Conservation (phyloP, 2,797 vertebrate species). For the Dromococcyx pavoninus region DNA sequence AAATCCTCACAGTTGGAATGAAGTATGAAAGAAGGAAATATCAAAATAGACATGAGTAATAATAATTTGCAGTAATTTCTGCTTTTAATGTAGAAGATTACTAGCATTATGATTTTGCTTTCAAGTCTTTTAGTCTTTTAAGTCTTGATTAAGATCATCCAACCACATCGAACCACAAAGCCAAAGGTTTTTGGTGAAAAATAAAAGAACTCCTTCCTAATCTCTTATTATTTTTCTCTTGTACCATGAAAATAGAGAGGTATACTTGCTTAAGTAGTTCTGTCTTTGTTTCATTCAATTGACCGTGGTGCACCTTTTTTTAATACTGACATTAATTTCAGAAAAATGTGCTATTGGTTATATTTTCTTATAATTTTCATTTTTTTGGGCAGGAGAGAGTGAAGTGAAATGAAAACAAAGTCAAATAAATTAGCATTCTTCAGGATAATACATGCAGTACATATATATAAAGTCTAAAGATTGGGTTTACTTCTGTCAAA, state of each 20-base stretch:
- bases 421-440: not conserved
- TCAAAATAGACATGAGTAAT: not conserved
- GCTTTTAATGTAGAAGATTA: not conserved
- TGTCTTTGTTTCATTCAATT: not conserved
- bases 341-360: rapidly evolving
- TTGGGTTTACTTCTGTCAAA: not conserved
- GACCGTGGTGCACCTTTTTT: not conserved
- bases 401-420: not conserved
- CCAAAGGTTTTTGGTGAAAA: not conserved
- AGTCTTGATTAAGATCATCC: not conserved
- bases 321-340: not conserved
- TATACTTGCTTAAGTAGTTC: not conserved
- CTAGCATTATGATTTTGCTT: not conserved
- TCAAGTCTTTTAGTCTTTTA: not conserved
- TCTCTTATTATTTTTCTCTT: not conserved
- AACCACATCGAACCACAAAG: not conserved
- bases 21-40: not conserved
- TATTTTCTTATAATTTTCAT: not conserved
- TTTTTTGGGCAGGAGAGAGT: too few relatives aligned
- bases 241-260: not conserved
- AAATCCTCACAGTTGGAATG: not conserved
- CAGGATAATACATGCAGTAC: not conserved
- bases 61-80: not conserved
- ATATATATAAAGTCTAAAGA: not conserved
- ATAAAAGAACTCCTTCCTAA: not conserved